Base-by-base conservation (phyloP, 2,797 vertebrate species). In the Chloroceryle amazona region DNA sequence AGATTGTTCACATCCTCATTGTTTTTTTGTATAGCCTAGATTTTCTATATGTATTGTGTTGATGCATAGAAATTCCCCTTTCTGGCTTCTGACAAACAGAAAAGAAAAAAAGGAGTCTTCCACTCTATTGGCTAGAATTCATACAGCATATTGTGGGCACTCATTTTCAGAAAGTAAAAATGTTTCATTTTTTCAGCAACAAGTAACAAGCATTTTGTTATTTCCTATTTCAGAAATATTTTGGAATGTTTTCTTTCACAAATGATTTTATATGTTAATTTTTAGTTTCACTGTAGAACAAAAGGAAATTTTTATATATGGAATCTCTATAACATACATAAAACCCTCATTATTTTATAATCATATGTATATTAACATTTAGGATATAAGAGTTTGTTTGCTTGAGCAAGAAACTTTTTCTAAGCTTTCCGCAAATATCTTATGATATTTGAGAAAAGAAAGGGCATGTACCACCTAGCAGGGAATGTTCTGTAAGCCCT, bases 101-200 rank as follows among this genome's bases (percentile, higher is more conserved):
- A 75, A 85, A 70, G 10, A 39, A 33, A 54, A 58, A 58, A 61
- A 33, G 6, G 3, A 41, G 1, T 44, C 28, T 74, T 81, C 28
- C 11, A 22, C 20, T 58, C 6, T 3, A 1, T 8, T 62, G 57
- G 3, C 18, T 84, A 37, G 11, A 70, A 68, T 11, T 68, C 11
- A 41, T 22, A 54, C 6, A 60, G 4, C 10, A 61, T 37, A 49
- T 20, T 21, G 49, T 12, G 29, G 4, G 1, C 16, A 68, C 11
- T 49, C 28, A 44, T 3, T 5, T 61, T 71, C 4, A 1, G 41
- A 78, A 89, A 60, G 3, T 4, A 55, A 71, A 88, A 71, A 37
- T 7, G 3, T 17, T 67, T 37, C 0, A 2, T 29, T 49, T 68
- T 75, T 49, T 68, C 29, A 66, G 9, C 11, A 70, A 35, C 0